These are phyloP conservation scores for Paralichthys olivaceus DNA, from an alignment of 2,113 vertebrate species.

Conservation along the genomic window DNA sequence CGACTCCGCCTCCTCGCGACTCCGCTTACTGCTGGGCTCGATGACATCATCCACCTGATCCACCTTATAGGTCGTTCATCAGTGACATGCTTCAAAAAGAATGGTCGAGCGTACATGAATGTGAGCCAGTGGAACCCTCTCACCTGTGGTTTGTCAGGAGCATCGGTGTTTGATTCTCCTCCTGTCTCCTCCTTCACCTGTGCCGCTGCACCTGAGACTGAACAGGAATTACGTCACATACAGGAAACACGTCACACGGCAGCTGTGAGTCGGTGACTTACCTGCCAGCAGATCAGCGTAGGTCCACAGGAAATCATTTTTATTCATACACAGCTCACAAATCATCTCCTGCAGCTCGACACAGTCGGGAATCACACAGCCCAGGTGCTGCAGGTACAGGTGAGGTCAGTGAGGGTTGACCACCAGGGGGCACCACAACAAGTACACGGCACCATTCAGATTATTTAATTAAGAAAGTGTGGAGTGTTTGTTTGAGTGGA, in stretches of 20 bases:
- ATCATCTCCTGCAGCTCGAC: slow-evolving; percentile 97
- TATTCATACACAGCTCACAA: slow-evolving; percentile 93
- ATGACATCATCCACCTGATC: slow-evolving; percentile 53
- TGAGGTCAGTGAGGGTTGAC: too few relatives aligned
- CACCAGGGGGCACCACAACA: neutral
- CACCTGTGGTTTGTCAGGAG: slow-evolving; percentile 46
- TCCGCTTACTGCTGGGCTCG: slow-evolving; percentile 73
- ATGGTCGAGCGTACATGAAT: neutral
- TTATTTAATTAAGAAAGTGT: neutral
- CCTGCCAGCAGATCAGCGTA: slow-evolving; percentile 88
- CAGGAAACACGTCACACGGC: neutral
- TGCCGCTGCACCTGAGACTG: slow-evolving; percentile 33
- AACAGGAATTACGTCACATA: neutral
- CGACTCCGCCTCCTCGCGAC: slow-evolving; percentile 55
- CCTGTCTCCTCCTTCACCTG: slow-evolving; percentile 76
- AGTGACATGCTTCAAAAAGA: neutral
- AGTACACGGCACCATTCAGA: neutral
- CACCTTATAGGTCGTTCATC: neutral
- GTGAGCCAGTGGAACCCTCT: slow-evolving; percentile 12
- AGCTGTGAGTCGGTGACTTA: slow-evolving; percentile 51
- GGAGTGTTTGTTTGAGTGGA: too few relatives aligned
- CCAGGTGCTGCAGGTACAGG: slow-evolving; percentile 86
- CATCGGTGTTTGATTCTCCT: neutral
- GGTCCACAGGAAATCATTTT: slow-evolving; percentile 88
- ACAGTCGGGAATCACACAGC: slow-evolving; percentile 87